Percentiles rank a stretch among this genome's conserved stretches.
These are phyloP conservation scores for Platynereis dumerilii DNA, from an alignment of 2,888 invertebrate species.

Conservation along the genomic window DNA sequence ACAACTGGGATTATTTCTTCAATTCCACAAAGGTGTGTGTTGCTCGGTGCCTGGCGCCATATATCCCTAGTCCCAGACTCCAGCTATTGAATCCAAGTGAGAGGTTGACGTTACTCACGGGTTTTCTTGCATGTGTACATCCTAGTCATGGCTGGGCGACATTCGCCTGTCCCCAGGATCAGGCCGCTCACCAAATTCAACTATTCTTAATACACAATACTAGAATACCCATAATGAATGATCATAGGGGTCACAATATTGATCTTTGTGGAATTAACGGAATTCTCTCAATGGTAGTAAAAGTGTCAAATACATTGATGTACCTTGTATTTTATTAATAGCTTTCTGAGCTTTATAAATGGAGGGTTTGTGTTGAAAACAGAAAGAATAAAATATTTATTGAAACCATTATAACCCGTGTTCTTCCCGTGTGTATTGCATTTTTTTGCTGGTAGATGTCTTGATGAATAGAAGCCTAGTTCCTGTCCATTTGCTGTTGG, in stretches of 20 bases:
- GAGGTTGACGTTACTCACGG: slow-evolving; percentile 7
- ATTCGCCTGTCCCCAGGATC: no score
- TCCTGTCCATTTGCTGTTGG: no score
- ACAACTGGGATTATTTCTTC: slow-evolving; percentile 31
- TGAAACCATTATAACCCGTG: slow-evolving; percentile 21
- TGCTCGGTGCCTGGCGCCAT: background rate
- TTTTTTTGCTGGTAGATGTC: no score
- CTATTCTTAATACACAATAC: no score
- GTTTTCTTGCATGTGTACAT: slow-evolving; percentile 15
- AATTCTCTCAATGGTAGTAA: slow-evolving; percentile 32
- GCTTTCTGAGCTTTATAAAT: slow-evolving; percentile 33
- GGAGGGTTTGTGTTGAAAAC: slow-evolving; percentile 33
- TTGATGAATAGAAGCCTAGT: no score
- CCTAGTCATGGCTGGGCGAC: slow-evolving; percentile 10
- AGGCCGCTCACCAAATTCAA: no score
- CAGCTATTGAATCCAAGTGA: slow-evolving; percentile 11
- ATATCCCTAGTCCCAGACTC: slow-evolving; percentile 7
- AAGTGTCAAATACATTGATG: slow-evolving; percentile 33
- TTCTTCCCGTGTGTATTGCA: no score
- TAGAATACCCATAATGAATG: no score
- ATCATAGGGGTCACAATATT: slow-evolving; percentile 21
- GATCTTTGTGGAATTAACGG: slow-evolving; percentile 32
- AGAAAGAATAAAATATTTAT: slow-evolving; percentile 34
- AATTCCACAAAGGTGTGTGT: slow-evolving; percentile 30
- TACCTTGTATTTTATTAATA: slow-evolving; percentile 33